Evolutionary conservation across 2,113 vertebrate genomes (phyloP), one percentile per base, ranked within the genome.

Genomic region (Microtus pennsylvanicus): DNA sequence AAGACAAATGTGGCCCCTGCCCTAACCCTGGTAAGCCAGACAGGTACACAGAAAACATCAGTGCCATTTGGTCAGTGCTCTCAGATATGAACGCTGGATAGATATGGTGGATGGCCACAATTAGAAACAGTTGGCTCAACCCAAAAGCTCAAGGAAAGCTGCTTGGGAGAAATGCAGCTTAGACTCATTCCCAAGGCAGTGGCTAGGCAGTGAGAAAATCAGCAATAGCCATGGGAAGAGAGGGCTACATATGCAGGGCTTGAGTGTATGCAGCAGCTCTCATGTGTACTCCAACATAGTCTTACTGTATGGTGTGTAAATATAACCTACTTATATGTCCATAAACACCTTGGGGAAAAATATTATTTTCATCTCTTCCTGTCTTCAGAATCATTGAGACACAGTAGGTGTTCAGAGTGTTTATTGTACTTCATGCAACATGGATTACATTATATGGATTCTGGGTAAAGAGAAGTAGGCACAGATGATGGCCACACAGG

Each of bases 191-290:
- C 45, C 52, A 30, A 19, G 16, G 50, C 30, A 78, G 13, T 28
- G 69, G 19, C 69, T 52, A 0, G 12, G 26, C 3, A 21, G 1
- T 2, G n/a, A 11, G 28, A 47, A 55, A 12, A 5, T 33, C 7
- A 5, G 55, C 2, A 33, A 6, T 30, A 45, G 12, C 8, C 5
- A 4, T 2, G 1, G 69, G 13, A 58, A 63, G 75, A 42, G 28
- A 70, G 6, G 35, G 33, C 4, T 30, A 16, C 14, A 1, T 3
- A 1, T 19, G 12, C 19, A 35, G 12, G 28, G 14, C 42, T 47
- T 35, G 9, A 19, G 67, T 7, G 21, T 12, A 0, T 10, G 0
- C 0, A 0, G 45, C 22, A 6, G 28, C 63, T 50, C 63, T 42
- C 4, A 55, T 19, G 19, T 22, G 0, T 7, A 9, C 42, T 65